A percentile compares a stretch with the other conserved stretches of the same genome.
These are phyloP conservation scores for Dolichallabes microphthalmus DNA, from an alignment of 2,113 vertebrate species.

Conservation along the genomic window DNA sequence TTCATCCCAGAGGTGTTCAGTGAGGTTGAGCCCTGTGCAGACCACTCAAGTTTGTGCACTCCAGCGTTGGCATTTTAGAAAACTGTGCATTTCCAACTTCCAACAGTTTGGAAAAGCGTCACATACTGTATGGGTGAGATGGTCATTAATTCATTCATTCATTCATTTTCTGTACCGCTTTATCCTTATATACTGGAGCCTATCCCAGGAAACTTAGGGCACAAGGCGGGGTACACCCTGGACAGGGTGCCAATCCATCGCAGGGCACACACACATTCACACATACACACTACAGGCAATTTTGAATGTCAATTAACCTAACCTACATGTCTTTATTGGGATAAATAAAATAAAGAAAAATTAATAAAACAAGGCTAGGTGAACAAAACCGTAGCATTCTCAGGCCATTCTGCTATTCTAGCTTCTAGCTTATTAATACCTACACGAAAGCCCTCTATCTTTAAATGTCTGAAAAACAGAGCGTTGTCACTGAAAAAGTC, in stretches of 20 bases:
- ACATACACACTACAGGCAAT: no score
- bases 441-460: background rate
- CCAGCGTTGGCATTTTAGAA: background rate
- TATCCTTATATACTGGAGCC: no score
- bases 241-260: no score
- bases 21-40: background rate
- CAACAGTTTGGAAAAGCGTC: background rate
- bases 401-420: background rate
- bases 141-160: no score
- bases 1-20: background rate
- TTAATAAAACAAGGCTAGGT: background rate
- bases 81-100: background rate
- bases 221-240: no score
- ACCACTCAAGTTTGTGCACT: background rate
- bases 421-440: background rate
- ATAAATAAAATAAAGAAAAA: background rate
- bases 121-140: background rate
- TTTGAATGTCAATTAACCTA: no score
- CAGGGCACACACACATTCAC: no score
- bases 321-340: no score
- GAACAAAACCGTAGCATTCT: background rate
- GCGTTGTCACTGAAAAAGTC: background rate
- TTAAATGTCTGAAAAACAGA: background rate
- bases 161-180: no score
- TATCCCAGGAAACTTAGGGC: no score